phyloP scores from a whole-genome alignment of 2,113 vertebrate species.

The Notothenia rossii region DNA sequence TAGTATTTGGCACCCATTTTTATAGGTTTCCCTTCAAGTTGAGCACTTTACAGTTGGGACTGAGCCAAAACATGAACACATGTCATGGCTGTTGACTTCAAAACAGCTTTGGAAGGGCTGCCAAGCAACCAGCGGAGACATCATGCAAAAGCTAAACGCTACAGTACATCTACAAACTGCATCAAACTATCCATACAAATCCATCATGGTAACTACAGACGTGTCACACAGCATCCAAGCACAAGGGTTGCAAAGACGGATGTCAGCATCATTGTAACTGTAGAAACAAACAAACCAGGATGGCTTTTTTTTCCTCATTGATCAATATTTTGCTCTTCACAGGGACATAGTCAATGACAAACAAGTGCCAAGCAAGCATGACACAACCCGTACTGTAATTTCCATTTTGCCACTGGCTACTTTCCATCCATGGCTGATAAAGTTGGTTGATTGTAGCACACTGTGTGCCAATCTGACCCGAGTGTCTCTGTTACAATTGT shows the following conservation, averaged over 20 bases:
- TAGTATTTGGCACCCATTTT: slow-evolving; percentile 47
- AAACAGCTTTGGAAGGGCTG: slow-evolving; percentile 26
- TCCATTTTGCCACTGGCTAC: slow-evolving; percentile 85
- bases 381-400: slow-evolving; percentile 83
- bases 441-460: slow-evolving; percentile 76
- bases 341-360: slow-evolving; percentile 81
- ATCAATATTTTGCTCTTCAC: slow-evolving; percentile 77
- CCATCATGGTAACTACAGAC: slow-evolving; percentile 17
- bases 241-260: slow-evolving; percentile 12
- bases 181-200: slow-evolving; percentile 19
- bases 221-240: slow-evolving; percentile 27
- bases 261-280: slow-evolving; percentile 42
- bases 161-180: slow-evolving; percentile 19
- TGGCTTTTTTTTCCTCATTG: slow-evolving; percentile 61
- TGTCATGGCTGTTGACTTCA: slow-evolving; percentile 37
- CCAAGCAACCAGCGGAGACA: slow-evolving; percentile 50
- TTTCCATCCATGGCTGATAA: slow-evolving; percentile 82
- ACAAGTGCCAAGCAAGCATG: slow-evolving; percentile 85
- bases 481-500: slow-evolving; percentile 42
- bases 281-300: slow-evolving; percentile 41
- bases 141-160: slow-evolving; percentile 37
- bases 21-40: slow-evolving; percentile 68
- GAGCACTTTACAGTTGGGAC: slow-evolving; percentile 75
- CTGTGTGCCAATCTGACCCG: slow-evolving; percentile 72
- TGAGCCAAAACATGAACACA: slow-evolving; percentile 55